phyloP scores from a whole-genome alignment of 2,113 vertebrate species.

The Odocoileus hemionus region DNA sequence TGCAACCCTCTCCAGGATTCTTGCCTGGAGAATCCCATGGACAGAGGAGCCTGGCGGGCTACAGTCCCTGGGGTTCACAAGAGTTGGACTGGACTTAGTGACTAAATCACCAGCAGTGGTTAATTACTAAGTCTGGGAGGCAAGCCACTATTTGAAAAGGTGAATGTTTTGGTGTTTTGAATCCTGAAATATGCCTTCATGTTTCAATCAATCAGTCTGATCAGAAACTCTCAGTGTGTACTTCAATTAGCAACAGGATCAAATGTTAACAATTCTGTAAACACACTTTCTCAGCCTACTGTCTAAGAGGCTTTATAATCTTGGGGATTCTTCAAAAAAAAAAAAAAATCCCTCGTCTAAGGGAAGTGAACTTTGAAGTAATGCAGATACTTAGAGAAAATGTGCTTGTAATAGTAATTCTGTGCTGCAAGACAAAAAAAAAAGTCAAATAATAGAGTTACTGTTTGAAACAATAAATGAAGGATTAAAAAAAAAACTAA shows the following conservation, averaged over 20 bases:
- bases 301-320: not conserved
- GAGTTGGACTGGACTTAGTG: not conserved
- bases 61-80: not conserved
- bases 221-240: not conserved
- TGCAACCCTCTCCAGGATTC: not conserved
- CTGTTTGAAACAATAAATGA: not conserved
- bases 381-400: not conserved
- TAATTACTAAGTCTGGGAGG: not conserved
- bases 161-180: not conserved
- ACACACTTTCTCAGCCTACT: not conserved
- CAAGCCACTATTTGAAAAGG: not conserved
- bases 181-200: not conserved
- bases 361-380: not conserved
- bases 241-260: not conserved
- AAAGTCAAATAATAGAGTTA: not conserved
- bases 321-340: not conserved
- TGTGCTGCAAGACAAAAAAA: not conserved
- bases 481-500: not conserved
- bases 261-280: not conserved
- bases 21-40: not conserved
- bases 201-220: not conserved
- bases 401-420: not conserved
- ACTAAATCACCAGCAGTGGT: not conserved
- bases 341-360: not conserved
- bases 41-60: not conserved